Base-by-base conservation (phyloP, 2,113 vertebrate species). In the Glareola pratincola region DNA sequence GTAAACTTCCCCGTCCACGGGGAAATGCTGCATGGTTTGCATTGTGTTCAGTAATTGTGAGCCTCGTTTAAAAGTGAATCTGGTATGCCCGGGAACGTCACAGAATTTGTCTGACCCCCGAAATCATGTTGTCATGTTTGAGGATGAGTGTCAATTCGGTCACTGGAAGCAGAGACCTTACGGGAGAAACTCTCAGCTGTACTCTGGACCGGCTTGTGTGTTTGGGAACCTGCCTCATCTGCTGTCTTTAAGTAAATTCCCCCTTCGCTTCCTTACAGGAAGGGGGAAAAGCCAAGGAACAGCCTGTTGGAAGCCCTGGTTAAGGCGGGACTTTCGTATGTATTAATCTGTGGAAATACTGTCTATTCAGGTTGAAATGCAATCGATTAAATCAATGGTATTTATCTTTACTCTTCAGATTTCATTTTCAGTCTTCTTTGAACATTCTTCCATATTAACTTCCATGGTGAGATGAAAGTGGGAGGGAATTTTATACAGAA, bases 311-410 rank as follows among this genome's bases (percentile, higher is more conserved):
- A 75, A 82, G 12, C 7, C 27, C 24, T 60, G 11, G 12, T 21
- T 85, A 51, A 60, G 26, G 23, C 8, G 5, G 17, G 11, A 1
- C 14, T 75, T 92, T 41, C 60, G 7, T 82, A 20, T 51, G 10
- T 53, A 23, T 51, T 47, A 87, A 66, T 64, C 19, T 66, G 17
- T 69, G 39, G 16, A 74, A 75, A 75, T 37, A 56, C 12, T 62
- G 39, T 16, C 23, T 84, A 75, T 27, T 63, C 27, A 50, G 20
- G 11, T 75, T 72, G 56, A 95, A 91, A 88, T 48, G 10, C 2
- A 73, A 48, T 7, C 3, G 0, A 37, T 54, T 37, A 63, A 34
- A 64, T 37, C 36, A 73, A 10, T 0, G 0, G 5, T 60, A 74
- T 89, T 77, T 81, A 22, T 66, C 16, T 69, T 80, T 53, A 74